Percentiles rank a stretch among this genome's conserved stretches.
Conservation (phyloP, 2,797 vertebrate species). For the Urosaurus nigricauda region DNA sequence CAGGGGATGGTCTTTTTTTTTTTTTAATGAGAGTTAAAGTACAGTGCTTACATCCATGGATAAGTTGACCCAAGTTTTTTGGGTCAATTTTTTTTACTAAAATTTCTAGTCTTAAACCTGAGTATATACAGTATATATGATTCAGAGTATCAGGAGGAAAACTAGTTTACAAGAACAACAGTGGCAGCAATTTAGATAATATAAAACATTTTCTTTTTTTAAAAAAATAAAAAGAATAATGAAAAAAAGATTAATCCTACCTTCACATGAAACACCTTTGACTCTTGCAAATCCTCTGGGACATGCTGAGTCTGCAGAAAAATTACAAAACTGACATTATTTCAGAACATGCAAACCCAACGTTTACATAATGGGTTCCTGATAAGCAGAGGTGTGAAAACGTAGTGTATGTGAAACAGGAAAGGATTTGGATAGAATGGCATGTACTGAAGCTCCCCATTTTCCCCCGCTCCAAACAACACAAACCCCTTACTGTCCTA, state of each 20-base stretch:
- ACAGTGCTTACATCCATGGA: too few relatives aligned
- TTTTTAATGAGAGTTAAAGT: too few relatives aligned
- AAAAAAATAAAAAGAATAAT: slow-evolving; percentile 6
- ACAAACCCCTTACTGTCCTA: neutral
- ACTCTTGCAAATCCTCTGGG: slow-evolving; percentile 82
- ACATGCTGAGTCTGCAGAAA: slow-evolving; percentile 78
- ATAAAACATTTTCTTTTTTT: neutral
- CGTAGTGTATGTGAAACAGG: neutral
- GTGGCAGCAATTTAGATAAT: neutral
- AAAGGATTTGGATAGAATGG: rapidly evolving
- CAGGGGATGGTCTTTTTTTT: too few relatives aligned
- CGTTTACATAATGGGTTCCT: neutral
- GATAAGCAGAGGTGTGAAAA: neutral
- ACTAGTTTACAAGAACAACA: neutral
- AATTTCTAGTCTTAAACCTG: too few relatives aligned
- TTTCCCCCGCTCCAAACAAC: neutral
- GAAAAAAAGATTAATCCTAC: slow-evolving; percentile 61
- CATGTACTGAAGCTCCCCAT: neutral
- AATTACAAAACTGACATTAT: slow-evolving; percentile 41
- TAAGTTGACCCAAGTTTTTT: too few relatives aligned
- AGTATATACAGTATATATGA: neutral
- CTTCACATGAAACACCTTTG: slow-evolving; percentile 82
- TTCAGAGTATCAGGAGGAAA: neutral
- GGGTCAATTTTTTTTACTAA: too few relatives aligned
- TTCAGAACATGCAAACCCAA: neutral